phyloP scores from a whole-genome alignment of 2,113 vertebrate genomes.

The Pterocles orientalis region DNA sequence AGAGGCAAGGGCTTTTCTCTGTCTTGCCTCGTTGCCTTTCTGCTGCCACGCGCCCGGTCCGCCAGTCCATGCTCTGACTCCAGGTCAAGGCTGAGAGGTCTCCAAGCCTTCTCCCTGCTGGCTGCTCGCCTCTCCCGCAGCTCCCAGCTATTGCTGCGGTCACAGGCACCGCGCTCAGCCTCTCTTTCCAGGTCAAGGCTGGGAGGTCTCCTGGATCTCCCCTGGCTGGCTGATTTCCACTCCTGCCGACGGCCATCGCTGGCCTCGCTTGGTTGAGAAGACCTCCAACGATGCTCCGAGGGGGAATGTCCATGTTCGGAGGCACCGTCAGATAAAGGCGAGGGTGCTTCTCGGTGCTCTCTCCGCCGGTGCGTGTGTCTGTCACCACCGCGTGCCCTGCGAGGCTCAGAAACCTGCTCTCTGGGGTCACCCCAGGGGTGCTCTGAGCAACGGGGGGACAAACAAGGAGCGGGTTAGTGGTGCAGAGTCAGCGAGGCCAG shows the following conservation, averaged over 20 bases:
- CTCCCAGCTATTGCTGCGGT: background rate
- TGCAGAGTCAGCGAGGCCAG: fast-evolving
- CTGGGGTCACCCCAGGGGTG: slow-evolving; percentile 72
- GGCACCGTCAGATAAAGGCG: background rate
- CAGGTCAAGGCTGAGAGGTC: slow-evolving; percentile 67
- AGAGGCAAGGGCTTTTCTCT: slow-evolving; percentile 67
- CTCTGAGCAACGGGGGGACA: slow-evolving; percentile 74
- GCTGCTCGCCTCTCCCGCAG: background rate
- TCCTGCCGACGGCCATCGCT: background rate
- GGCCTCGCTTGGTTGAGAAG: background rate
- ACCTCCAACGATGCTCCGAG: background rate
- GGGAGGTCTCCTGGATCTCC: background rate
- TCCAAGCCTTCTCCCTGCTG: slow-evolving; percentile 70
- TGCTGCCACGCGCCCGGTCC: background rate
- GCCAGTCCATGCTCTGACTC: slow-evolving; percentile 33
- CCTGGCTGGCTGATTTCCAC: background rate
- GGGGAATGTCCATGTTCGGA: background rate
- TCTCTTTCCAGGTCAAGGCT: slow-evolving; percentile 11
- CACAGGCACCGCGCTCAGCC: background rate
- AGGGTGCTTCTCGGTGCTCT: background rate
- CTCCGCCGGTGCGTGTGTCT: background rate
- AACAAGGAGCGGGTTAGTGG: slow-evolving; percentile 68
- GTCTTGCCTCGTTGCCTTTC: slow-evolving; percentile 63
- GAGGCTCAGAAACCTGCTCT: slow-evolving; percentile 62
- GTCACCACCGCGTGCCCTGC: background rate